Conservation (phyloP, 2,797 vertebrate genomes). For the Kryptopterus vitreolus region DNA sequence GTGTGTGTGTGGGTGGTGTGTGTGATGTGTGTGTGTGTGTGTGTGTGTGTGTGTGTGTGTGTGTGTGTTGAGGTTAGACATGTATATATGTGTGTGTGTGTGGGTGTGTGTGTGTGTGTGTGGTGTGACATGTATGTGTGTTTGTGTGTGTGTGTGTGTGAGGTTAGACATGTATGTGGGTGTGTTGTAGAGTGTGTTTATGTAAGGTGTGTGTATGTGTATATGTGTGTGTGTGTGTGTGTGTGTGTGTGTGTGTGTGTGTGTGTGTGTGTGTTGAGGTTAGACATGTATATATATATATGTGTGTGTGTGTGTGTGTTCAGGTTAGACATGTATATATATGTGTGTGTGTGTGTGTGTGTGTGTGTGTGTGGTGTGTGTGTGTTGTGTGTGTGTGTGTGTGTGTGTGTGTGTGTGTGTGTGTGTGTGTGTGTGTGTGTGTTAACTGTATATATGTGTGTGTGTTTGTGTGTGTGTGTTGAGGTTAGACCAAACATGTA, state of each 20-base stretch:
- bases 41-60: conserved; percentile 45
- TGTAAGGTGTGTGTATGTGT: conserved; percentile 18
- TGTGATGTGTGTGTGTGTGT: conserved; percentile 49
- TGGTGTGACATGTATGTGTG: conserved; percentile 63
- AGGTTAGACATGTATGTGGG: no score
- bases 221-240: conserved; percentile 27
- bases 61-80: conserved; percentile 36
- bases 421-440: conserved; percentile 39
- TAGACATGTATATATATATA: no score
- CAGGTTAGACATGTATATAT: conserved; percentile 29
- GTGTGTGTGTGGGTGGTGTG: conserved; percentile 69
- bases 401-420: conserved; percentile 40
- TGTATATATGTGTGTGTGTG: background rate
- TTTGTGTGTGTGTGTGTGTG: conserved; percentile 38
- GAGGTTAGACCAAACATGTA: no score
- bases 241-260: conserved; percentile 34
- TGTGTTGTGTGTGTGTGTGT: no score
- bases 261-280: conserved; percentile 44
- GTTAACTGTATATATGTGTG: conserved; percentile 7
- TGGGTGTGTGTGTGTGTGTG: conserved; percentile 33
- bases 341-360: background rate
- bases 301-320: conserved; percentile 33
- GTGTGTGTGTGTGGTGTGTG: no score
- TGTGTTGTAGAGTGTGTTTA: conserved; percentile 32
- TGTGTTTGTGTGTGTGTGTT: conserved; percentile 32